A percentile compares a stretch with the other conserved stretches of the same genome.
These are phyloP conservation scores for Cheiracanthium punctorium DNA, from an alignment of 2,888 invertebrate species.

Conservation along the genomic window DNA sequence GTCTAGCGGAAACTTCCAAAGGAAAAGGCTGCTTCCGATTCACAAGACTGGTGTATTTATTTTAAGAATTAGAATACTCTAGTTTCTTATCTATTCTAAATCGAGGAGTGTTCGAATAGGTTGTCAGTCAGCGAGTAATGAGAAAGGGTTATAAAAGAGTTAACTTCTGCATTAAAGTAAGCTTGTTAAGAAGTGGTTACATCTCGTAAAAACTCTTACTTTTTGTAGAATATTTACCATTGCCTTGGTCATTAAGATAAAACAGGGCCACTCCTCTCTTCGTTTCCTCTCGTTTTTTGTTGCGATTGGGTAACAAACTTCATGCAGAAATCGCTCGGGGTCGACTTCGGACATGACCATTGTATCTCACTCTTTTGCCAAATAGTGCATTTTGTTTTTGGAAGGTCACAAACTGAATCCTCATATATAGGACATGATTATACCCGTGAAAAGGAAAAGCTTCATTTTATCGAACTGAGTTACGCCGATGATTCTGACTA, in stretches of 20 bases:
- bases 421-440: constrained; percentile 23
- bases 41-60: not conserved
- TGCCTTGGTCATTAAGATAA: not conserved
- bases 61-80: not conserved
- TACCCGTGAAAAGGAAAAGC: constrained; percentile 33
- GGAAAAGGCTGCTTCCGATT: not conserved
- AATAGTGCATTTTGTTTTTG: constrained; percentile 15
- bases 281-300: not conserved
- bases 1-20: not conserved
- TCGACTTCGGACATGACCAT: constrained; percentile 8
- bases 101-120: too few relatives aligned
- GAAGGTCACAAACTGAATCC: constrained; percentile 46
- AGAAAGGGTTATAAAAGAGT: too few relatives aligned
- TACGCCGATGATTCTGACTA: not conserved
- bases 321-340: not conserved
- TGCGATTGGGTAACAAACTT: not conserved
- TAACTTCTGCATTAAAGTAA: too few relatives aligned
- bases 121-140: too few relatives aligned
- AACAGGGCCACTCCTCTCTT: not conserved
- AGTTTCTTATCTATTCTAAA: not conserved
- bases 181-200: too few relatives aligned
- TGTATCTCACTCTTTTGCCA: constrained; percentile 9
- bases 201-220: too few relatives aligned
- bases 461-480: constrained; percentile 2
- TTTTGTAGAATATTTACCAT: too few relatives aligned